Conservation (phyloP, 2,113 vertebrate species). For the Serinus canaria region DNA sequence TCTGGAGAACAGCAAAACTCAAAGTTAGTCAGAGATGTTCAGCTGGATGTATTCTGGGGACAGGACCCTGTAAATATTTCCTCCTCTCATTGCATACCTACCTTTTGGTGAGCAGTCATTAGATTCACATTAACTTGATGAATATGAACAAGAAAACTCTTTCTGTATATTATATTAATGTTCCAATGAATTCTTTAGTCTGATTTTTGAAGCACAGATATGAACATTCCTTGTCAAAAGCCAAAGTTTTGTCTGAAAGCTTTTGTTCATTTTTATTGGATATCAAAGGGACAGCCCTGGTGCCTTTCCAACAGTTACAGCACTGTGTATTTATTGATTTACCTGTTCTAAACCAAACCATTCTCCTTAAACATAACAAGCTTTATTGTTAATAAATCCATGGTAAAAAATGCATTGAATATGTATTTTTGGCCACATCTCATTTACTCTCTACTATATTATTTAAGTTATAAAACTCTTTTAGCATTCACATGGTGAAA, state of each 20-base stretch:
- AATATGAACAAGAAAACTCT: neutral
- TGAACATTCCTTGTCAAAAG: neutral
- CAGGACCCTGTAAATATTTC: neutral
- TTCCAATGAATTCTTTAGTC: neutral
- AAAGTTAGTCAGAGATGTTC: neutral
- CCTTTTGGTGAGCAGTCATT: neutral
- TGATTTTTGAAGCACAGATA: neutral
- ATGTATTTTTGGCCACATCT: neutral
- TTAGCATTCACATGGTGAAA: neutral
- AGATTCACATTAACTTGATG: neutral
- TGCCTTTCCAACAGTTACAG: neutral
- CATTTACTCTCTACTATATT: neutral
- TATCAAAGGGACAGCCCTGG: neutral
- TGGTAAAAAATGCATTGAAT: neutral
- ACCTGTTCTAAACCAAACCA: neutral
- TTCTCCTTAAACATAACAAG: neutral
- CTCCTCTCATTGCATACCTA: neutral
- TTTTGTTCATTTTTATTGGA: neutral
- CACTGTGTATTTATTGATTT: neutral
- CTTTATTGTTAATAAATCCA: neutral
- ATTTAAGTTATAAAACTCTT: neutral
- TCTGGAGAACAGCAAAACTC: neutral
- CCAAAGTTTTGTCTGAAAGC: neutral
- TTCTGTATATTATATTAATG: neutral
- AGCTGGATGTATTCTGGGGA: neutral